Base-by-base conservation (phyloP, 2,888 invertebrate species). In the Litoditis marina region DNA sequence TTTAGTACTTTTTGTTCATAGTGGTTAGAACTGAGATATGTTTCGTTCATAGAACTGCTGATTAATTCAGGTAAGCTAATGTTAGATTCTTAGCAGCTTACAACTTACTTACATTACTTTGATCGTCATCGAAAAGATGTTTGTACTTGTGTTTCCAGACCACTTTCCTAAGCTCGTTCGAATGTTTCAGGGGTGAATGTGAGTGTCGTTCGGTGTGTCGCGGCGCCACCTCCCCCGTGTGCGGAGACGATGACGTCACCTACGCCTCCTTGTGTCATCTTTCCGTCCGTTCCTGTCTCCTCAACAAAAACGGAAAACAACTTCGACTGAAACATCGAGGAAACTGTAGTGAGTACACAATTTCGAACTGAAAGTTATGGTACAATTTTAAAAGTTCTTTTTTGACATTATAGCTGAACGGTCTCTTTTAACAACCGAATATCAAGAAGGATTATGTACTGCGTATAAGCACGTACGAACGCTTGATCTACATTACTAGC, bases 251-350 rank as follows among this genome's bases (percentile, higher is more conserved):
- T 49, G 53, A 66, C 54, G 71, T 73, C 47, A 66, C 73, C 6
- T 75, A 75, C 51, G 65, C 70, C 0, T 71, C 73, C 0, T 61
- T 69, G 50, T 75, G 75, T 39, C 75, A 75, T 60, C 64, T 75
- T 31, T 65, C 71, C 8, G 70, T 73, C 25, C 55, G 70, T 47
- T 65, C 66, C 28, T 73, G 73, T 59, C 60, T 73, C 2, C 59
- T 69, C 16, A 59, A 62, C 2, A 69, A 65, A 34, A 58, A 69
- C 22, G 68, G 70, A 31, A 51, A 55, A 11, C 50, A 57, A 5
- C 54, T 72, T 1, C 52, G 65, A 56, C 63, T 71, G 4, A 49
- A 59, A 2, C 57, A 68, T 6, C 64, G 67, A 50, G 74, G 74
- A 32, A 59, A 67, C 42, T 74, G 74, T 52, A 60, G 74, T 74